These are phyloP conservation scores for Ecdyonurus torrentis DNA, from an alignment of 2,888 invertebrate genomes.

Conservation along the genomic window DNA sequence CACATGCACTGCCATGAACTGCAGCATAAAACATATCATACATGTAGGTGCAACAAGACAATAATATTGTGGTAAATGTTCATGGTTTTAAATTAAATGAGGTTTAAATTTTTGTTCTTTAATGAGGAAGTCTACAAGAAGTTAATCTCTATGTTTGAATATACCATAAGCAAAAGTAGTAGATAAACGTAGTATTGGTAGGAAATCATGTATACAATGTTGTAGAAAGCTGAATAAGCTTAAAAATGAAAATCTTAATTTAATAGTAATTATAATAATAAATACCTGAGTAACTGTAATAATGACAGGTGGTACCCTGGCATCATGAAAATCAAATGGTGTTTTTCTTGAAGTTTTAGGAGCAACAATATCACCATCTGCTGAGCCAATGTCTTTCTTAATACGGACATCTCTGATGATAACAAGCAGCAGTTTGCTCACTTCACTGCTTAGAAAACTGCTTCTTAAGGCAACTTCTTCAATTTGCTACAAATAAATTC, in stretches of 20 bases:
- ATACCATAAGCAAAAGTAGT: too few relatives aligned
- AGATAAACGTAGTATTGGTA: too few relatives aligned
- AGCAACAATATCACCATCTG: slow-evolving; percentile 35
- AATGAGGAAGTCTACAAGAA: not conserved
- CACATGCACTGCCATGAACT: slow-evolving; percentile 77
- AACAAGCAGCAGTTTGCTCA: slow-evolving; percentile 66
- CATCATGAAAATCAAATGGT: slow-evolving; percentile 22
- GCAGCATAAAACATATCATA: slow-evolving; percentile 16
- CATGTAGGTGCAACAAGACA: not conserved
- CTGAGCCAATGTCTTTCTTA: slow-evolving; percentile 47
- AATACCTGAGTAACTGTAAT: slow-evolving; percentile 65
- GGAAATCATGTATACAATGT: too few relatives aligned
- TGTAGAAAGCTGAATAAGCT: too few relatives aligned
- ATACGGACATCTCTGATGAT: slow-evolving; percentile 66
- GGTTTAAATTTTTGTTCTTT: not conserved
- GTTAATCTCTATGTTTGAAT: too few relatives aligned
- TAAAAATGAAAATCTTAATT: too few relatives aligned
- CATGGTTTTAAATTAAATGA: slow-evolving; percentile 4
- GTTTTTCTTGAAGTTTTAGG: slow-evolving; percentile 25
- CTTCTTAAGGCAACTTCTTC: slow-evolving; percentile 72
- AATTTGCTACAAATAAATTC: slow-evolving; percentile 64
- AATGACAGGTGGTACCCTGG: slow-evolving; percentile 59
- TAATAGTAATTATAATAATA: slow-evolving; percentile 5
- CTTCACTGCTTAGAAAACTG: slow-evolving; percentile 75
- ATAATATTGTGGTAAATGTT: slow-evolving; percentile 1